These are phyloP conservation scores for Drosophila teissieri DNA, from an alignment of 1,140 invertebrate species.

Conservation along the genomic window DNA sequence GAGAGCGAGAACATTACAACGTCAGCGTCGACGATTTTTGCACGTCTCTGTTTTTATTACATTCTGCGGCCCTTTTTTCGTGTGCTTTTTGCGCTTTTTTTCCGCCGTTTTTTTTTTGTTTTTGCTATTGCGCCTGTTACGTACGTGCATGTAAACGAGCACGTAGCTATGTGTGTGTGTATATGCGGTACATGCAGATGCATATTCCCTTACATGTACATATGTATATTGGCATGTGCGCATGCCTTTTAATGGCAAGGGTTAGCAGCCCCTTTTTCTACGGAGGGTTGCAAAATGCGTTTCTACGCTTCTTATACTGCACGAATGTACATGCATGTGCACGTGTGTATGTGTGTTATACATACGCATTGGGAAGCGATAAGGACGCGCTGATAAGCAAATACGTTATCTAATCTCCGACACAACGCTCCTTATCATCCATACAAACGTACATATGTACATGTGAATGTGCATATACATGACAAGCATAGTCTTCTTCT, in stretches of 20 bases:
- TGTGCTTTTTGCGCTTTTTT: slow-evolving; percentile 15
- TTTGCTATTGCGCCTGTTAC: slow-evolving; percentile 38
- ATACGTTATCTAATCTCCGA: slow-evolving; percentile 33
- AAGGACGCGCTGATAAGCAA: slow-evolving; percentile 31
- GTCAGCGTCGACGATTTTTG: slow-evolving; percentile 62
- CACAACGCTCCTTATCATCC: slow-evolving; percentile 21
- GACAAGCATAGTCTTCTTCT: background rate
- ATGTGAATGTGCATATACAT: background rate
- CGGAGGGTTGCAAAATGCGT: slow-evolving; percentile 73
- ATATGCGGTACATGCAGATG: background rate
- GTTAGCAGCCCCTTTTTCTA: slow-evolving; percentile 54
- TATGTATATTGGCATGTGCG: slow-evolving; percentile 39
- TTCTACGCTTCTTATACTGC: slow-evolving; percentile 11
- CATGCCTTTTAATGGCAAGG: slow-evolving; percentile 70
- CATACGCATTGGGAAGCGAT: slow-evolving; percentile 35
- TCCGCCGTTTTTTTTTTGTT: slow-evolving; percentile 3
- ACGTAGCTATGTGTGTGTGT: slow-evolving; percentile 3
- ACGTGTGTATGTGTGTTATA: slow-evolving; percentile 2
- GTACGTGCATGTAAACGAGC: slow-evolving; percentile 43
- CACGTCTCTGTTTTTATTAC: slow-evolving; percentile 80
- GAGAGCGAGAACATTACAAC: slow-evolving; percentile 27
- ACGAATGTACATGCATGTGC: slow-evolving; percentile 18
- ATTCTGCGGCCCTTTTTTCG: slow-evolving; percentile 65
- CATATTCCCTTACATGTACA: slow-evolving; percentile 6
- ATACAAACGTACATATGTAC: background rate